Conservation (phyloP, 1,140 invertebrate species). For the Papilio glaucus region DNA sequence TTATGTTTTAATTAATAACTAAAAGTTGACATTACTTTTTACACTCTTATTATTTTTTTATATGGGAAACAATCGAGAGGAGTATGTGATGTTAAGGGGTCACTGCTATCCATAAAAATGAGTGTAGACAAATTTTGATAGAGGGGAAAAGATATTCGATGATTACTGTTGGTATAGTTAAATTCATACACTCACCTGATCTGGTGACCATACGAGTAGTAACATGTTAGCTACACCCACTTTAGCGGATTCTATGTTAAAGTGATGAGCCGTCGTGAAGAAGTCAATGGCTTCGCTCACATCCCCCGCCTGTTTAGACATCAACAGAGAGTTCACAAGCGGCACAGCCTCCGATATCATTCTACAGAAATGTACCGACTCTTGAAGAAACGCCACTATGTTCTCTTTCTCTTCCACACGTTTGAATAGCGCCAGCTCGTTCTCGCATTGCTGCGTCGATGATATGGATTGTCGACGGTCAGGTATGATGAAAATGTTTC, state of each 20-base stretch:
- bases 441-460: constrained; percentile 66
- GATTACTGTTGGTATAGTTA: background rate
- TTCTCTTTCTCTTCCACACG: constrained; percentile 80
- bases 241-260: constrained; percentile 89
- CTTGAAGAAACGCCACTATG: constrained; percentile 85
- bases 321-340: constrained; percentile 88
- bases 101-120: no score
- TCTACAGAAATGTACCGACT: constrained; percentile 86
- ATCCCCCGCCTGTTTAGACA: constrained; percentile 90
- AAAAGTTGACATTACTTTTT: no score
- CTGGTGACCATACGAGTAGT: constrained; percentile 89
- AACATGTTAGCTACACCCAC: constrained; percentile 90
- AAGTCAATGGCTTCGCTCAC: constrained; percentile 93
- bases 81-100: no score
- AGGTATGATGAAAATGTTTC: constrained; percentile 74
- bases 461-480: constrained; percentile 61
- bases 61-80: no score
- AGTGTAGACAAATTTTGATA: no score
- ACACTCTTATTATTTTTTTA: no score
- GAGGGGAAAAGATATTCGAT: background rate
- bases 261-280: constrained; percentile 91
- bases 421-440: constrained; percentile 73
- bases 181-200: constrained; percentile 70
- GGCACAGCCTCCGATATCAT: constrained; percentile 89
- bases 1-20: no score